Conservation (phyloP, 2,797 vertebrate genomes). For the Knipowitschia caucasica region DNA sequence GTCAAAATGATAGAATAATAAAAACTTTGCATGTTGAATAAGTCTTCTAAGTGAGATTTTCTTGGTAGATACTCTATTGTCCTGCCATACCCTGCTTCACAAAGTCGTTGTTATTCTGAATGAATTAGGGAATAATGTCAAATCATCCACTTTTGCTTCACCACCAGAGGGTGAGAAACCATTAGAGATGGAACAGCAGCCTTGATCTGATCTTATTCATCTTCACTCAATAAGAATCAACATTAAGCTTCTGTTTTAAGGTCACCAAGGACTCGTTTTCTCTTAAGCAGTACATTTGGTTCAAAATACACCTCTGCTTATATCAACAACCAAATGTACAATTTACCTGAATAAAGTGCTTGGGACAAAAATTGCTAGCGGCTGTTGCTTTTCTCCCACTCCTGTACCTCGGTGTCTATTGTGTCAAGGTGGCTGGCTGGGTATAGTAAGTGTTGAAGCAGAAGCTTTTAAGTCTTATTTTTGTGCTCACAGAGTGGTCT, state of each 20-base stretch:
- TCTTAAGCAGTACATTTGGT: conserved; percentile 39
- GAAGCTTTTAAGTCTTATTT: too few relatives aligned
- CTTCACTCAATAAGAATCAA: conserved; percentile 23
- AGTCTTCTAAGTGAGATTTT: too few relatives aligned
- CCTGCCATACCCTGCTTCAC: conserved; percentile 26
- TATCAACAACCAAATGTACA: conserved; percentile 49
- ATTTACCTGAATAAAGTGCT: conserved; percentile 43
- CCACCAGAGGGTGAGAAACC: conserved; percentile 37
- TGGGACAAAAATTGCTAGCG: conserved; percentile 37
- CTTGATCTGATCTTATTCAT: conserved; percentile 40
- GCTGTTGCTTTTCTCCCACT: conserved; percentile 34
- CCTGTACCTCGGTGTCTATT: conserved; percentile 36
- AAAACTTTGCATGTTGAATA: too few relatives aligned
- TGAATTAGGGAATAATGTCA: conserved; percentile 54
- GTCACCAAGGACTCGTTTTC: conserved; percentile 51
- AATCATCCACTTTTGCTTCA: conserved; percentile 42
- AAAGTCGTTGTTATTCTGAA: conserved; percentile 49
- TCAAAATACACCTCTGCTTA: conserved; percentile 44
- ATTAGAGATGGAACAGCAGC: conserved; percentile 46
- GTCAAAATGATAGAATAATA: too few relatives aligned
- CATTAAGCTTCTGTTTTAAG: conserved; percentile 41
- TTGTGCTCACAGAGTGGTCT: too few relatives aligned
- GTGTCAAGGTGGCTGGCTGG: conserved; percentile 31
- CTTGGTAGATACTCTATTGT: conserved; percentile 9
- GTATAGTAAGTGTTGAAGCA: conserved; percentile 17